Conservation (phyloP, 2,113 vertebrate genomes). For the Gallinago undulata region DNA sequence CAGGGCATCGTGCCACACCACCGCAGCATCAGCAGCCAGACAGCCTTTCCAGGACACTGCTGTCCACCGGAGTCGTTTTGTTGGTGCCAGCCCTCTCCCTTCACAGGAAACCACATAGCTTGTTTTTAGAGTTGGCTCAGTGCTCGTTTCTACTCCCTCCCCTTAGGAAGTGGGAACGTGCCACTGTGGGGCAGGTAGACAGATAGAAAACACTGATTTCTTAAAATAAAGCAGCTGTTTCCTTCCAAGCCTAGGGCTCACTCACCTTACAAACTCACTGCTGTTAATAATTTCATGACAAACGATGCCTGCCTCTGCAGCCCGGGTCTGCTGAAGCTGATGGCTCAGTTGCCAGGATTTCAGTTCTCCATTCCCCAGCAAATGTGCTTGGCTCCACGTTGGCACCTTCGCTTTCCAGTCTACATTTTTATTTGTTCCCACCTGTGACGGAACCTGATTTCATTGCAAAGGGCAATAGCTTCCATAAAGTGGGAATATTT, state of each 20-base stretch:
- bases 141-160: background rate
- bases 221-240: background rate
- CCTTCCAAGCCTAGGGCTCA: background rate
- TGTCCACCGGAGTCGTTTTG: background rate
- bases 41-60: background rate
- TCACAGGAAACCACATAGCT: background rate
- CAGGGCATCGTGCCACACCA: background rate
- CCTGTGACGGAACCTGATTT: background rate
- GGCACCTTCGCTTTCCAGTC: background rate
- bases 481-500: slow-evolving; percentile 12
- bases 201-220: background rate
- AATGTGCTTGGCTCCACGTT: background rate
- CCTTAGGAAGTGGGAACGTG: background rate
- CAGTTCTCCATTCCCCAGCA: background rate
- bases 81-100: background rate
- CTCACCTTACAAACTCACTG: background rate
- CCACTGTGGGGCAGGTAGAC: background rate
- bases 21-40: background rate
- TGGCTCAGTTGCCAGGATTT: background rate
- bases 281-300: background rate
- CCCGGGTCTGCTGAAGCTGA: background rate
- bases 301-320: background rate
- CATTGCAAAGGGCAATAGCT: background rate
- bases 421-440: background rate
- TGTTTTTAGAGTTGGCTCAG: background rate